Percentiles rank a stretch among this genome's conserved stretches.
Evolutionary conservation across 2,113 vertebrate genomes (phyloP).

Genomic region (Cettia cetti): DNA sequence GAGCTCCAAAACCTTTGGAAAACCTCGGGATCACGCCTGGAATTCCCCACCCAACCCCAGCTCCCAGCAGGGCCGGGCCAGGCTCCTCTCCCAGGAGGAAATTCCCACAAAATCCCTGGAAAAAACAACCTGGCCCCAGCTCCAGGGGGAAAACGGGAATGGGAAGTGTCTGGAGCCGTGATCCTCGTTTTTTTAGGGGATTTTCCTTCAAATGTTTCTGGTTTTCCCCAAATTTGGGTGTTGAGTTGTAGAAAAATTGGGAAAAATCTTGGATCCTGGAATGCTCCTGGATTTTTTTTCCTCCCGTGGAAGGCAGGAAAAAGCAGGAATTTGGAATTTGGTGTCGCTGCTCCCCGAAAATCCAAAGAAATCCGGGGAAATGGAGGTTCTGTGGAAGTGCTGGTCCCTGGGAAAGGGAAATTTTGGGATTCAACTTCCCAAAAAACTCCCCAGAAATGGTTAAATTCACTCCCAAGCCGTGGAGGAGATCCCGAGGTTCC

Average conservation of each 20-base stretch:
- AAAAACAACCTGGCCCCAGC: not conserved
- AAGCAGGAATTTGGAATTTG: not conserved
- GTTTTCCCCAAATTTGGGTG: accelerated
- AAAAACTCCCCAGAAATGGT: not conserved
- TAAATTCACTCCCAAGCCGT: not conserved
- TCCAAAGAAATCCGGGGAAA: not conserved
- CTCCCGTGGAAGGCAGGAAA: accelerated
- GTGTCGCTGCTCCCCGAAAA: not conserved
- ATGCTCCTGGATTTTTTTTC: not conserved
- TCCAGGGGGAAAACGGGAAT: not conserved
- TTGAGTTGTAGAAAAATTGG: accelerated
- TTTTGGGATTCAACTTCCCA: not conserved
- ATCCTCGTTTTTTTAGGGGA: not conserved
- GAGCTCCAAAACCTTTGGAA: not conserved
- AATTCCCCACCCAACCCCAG: not conserved
- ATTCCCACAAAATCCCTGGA: not conserved
- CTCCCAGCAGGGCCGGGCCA: not conserved
- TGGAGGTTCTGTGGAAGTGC: not conserved
- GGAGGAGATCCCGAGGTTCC: not conserved
- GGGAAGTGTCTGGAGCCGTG: not conserved
- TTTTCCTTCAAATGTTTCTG: not conserved
- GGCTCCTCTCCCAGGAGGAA: not conserved
- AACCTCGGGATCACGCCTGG: not conserved
- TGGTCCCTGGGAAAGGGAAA: no score
- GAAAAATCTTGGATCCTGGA: not conserved